These are phyloP conservation scores for Dendrophyllia cribrosa DNA, from an alignment of 64 coral and sea anemone species.

Conservation along the genomic window DNA sequence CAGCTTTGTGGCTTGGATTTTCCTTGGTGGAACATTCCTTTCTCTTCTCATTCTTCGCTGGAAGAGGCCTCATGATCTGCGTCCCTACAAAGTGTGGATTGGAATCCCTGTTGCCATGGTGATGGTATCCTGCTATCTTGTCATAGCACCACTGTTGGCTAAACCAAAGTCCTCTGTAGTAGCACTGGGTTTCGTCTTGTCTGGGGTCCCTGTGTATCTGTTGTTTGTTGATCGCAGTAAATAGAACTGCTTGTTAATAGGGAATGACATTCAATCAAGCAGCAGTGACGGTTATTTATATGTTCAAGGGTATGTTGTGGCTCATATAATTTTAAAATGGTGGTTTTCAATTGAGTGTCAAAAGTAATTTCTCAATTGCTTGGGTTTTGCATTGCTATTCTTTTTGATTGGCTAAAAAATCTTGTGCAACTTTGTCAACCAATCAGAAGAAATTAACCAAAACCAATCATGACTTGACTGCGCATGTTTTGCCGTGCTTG, in stretches of 20 bases:
- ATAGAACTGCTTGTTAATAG: neutral
- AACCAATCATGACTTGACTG: no score
- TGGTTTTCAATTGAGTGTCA: no score
- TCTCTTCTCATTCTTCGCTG: conserved; percentile 74
- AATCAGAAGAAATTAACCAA: no score
- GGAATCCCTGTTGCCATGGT: conserved; percentile 72
- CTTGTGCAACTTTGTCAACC: no score
- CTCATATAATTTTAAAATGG: no score
- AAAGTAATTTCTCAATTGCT: no score
- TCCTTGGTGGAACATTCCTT: conserved; percentile 63
- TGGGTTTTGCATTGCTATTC: no score
- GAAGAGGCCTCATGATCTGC: conserved; percentile 62
- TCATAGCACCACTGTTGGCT: conserved; percentile 64
- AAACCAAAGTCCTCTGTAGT: conserved; percentile 63
- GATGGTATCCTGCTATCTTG: conserved; percentile 62
- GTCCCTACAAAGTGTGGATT: conserved; percentile 81
- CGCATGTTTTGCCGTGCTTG: no score
- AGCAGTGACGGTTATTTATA: no score
- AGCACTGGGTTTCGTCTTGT: conserved; percentile 57
- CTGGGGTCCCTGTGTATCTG: conserved; percentile 69
- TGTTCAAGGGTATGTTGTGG: no score
- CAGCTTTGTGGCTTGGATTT: conserved; percentile 78
- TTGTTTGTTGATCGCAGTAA: conserved; percentile 38
- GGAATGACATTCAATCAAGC: no score
- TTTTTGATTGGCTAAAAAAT: no score